Evolutionary conservation across 2,113 vertebrate species (phyloP).

Genomic region (Triplophysa siluroides): DNA sequence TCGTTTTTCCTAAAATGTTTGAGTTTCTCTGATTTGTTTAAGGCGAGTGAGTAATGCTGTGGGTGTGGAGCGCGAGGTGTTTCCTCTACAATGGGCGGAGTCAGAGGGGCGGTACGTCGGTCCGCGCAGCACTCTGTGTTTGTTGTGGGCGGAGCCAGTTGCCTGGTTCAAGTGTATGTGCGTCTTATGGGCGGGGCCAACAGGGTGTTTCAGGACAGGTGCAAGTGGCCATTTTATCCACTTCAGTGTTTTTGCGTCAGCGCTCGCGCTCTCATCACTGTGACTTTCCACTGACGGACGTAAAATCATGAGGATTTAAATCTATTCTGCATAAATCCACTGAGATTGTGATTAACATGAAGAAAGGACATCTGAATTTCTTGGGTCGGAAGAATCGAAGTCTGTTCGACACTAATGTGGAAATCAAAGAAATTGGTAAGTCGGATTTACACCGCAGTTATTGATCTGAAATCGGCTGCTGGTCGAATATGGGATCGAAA

Average conservation of each 20-base stretch:
- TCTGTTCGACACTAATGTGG: constrained; percentile 70
- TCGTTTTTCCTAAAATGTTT: constrained; percentile 1
- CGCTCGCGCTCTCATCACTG: background rate
- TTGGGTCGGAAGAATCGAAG: constrained; percentile 68
- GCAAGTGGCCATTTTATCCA: constrained; percentile 58
- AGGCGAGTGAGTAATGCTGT: constrained; percentile 8
- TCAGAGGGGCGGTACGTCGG: too few species aligned
- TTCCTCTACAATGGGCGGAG: background rate
- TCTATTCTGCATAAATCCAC: constrained; percentile 10
- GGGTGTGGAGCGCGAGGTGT: constrained; percentile 1
- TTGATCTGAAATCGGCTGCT: background rate
- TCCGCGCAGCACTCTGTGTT: too few species aligned
- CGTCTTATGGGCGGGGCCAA: constrained; percentile 40
- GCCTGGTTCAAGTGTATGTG: too few species aligned
- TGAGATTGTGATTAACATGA: constrained; percentile 61
- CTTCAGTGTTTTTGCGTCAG: background rate
- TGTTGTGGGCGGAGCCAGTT: too few species aligned
- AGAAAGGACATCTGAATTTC: constrained; percentile 64
- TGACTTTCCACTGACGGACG: background rate
- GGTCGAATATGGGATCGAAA: background rate
- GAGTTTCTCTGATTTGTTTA: background rate
- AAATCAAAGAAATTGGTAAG: constrained; percentile 74
- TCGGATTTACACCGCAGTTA: constrained; percentile 3
- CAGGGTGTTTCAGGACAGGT: constrained; percentile 52
- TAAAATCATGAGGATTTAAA: constrained; percentile 48